Conservation (phyloP, 92 coral and sea anemone genomes). For the Plumapathes pennacea region DNA sequence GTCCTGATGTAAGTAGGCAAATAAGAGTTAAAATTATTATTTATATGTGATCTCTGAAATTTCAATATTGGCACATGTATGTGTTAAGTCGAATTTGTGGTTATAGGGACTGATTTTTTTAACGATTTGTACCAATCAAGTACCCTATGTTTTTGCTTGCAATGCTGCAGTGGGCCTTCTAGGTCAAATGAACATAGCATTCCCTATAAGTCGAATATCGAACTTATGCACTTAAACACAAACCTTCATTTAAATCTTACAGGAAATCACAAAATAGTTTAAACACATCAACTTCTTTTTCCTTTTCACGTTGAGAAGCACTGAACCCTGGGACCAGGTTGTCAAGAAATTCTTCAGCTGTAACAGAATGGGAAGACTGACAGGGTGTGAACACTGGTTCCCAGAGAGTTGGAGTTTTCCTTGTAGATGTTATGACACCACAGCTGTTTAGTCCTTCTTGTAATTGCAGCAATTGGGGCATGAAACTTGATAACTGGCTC, state of each 20-base stretch:
- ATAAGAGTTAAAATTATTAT: neutral
- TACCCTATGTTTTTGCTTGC: no score
- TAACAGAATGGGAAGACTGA: no score
- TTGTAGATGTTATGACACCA: slow-evolving; percentile 20
- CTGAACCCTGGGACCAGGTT: no score
- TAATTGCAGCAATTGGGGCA: no score
- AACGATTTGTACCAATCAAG: neutral
- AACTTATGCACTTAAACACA: neutral
- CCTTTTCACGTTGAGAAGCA: slow-evolving; percentile 19
- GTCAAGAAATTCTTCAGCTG: no score
- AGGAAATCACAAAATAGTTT: slow-evolving; percentile 31
- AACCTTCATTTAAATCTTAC: slow-evolving; percentile 17
- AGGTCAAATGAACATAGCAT: no score
- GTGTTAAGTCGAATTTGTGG: neutral
- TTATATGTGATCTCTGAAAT: neutral
- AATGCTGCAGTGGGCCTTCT: no score
- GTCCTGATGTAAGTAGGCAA: neutral
- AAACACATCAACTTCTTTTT: slow-evolving; percentile 30
- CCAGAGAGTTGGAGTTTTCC: slow-evolving; percentile 33
- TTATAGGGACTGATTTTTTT: neutral
- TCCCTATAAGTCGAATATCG: no score
- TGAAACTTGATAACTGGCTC: no score
- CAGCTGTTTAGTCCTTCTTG: slow-evolving; percentile 31
- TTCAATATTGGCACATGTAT: neutral
- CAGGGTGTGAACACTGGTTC: slow-evolving; percentile 32